Evolutionary conservation across 2,113 vertebrate genomes (phyloP).

Genomic region (Pteropus alecto): DNA sequence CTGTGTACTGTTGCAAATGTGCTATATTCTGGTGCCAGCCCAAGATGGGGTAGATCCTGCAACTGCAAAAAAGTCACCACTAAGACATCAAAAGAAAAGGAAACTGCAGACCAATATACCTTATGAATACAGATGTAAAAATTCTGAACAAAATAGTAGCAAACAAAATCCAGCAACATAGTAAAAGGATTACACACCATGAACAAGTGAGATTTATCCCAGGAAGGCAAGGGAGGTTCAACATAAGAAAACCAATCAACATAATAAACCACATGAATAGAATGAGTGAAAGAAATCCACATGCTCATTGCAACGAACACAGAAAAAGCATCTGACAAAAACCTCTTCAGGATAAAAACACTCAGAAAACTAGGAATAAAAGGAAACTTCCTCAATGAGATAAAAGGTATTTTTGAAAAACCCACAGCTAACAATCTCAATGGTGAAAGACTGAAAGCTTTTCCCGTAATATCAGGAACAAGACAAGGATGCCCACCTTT

Average conservation of each 20-base stretch:
- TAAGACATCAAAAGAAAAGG: not conserved
- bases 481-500: not conserved
- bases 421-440: not conserved
- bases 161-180: not conserved
- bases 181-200: not conserved
- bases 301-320: not conserved
- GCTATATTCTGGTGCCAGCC: not conserved
- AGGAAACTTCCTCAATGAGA: not conserved
- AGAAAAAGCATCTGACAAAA: not conserved
- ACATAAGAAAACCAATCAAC: not conserved
- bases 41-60: not conserved
- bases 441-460: not conserved
- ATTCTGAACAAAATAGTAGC: not conserved
- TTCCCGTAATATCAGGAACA: not conserved
- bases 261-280: not conserved
- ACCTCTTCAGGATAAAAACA: not conserved
- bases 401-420: not conserved
- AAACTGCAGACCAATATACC: not conserved
- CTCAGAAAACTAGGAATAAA: not conserved
- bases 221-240: not conserved
- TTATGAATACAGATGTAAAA: not conserved
- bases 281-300: not conserved
- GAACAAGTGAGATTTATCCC: not conserved
- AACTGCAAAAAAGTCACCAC: conserved; percentile 21
- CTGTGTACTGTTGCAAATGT: not conserved